Percentiles rank a stretch among this genome's conserved stretches.
Conservation (phyloP, 2,888 invertebrate species). For the Lomographa bimaculata region DNA sequence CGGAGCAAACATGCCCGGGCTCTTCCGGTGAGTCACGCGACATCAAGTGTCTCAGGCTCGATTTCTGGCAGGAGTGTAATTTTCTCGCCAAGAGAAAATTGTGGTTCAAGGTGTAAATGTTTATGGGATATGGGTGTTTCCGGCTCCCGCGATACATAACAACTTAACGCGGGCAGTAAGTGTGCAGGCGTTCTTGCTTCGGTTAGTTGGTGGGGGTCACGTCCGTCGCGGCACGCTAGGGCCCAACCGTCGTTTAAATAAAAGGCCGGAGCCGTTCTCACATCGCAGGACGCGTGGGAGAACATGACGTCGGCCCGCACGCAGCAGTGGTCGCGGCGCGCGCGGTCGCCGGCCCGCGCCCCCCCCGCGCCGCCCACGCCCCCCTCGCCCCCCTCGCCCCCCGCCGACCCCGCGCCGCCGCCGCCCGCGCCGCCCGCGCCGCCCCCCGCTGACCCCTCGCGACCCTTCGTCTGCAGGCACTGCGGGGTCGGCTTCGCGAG, state of each 20-base stretch:
- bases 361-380: conserved; percentile 41
- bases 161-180: too few species aligned
- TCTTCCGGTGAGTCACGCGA: too few species aligned
- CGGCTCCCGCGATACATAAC: too few species aligned
- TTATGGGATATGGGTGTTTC: too few species aligned
- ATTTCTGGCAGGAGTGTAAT: too few species aligned
- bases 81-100: too few species aligned
- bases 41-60: too few species aligned
- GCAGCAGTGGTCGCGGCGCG: conserved; percentile 74
- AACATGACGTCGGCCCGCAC: conserved; percentile 80
- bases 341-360: conserved; percentile 45
- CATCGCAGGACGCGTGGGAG: conserved; percentile 69
- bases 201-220: too few species aligned
- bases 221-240: too few species aligned
- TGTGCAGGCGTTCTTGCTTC: too few species aligned
- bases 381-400: conserved; percentile 42
- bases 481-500: conserved; percentile 89
- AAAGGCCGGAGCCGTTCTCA: conserved; percentile 12
- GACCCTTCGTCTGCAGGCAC: conserved; percentile 91
- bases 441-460: conserved; percentile 84
- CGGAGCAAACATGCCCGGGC: too few species aligned
- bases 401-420: conserved; percentile 41
- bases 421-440: conserved; percentile 41
- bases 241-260: conserved; percentile 17
- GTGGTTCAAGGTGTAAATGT: too few species aligned